Percentiles rank a stretch among this genome's conserved stretches.
These are phyloP conservation scores for Petrosia ficiformis DNA, from an alignment of 37 sponge, comb jelly and placozoan genomes.

Conservation along the genomic window DNA sequence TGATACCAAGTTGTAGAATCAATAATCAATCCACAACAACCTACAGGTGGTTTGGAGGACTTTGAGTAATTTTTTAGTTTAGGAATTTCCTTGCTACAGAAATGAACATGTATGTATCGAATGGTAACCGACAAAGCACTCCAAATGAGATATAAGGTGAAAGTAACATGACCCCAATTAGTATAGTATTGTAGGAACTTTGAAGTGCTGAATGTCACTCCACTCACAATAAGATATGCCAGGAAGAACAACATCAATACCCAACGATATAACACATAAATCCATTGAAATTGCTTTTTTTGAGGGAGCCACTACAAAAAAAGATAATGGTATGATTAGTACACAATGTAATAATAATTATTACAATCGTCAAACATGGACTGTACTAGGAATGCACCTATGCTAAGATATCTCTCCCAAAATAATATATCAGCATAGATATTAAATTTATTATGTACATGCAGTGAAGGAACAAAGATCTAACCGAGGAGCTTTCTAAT, in stretches of 20 bases:
- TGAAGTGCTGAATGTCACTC: not conserved
- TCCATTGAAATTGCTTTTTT: slow-evolving; percentile 35
- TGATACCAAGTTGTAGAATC: slow-evolving; percentile 63
- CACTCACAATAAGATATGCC: slow-evolving; percentile 39
- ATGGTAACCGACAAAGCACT: slow-evolving; percentile 31
- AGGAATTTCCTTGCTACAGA: not conserved
- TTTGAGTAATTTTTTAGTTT: not conserved
- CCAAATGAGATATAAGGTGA: slow-evolving; percentile 33
- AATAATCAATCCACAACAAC: slow-evolving; percentile 15
- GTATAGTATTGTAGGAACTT: slow-evolving; percentile 56
- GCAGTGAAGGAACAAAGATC: no score
- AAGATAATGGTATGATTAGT: not conserved
- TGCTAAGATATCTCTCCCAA: no score
- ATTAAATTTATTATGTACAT: no score
- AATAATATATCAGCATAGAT: no score
- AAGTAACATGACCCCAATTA: slow-evolving; percentile 53
- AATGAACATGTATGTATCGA: slow-evolving; percentile 21
- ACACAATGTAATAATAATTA: no score
- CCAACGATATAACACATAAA: slow-evolving; percentile 58
- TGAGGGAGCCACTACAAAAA: slow-evolving; percentile 65
- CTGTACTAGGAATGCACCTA: no score
- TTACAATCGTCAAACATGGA: no score
- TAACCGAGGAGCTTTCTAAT: no score
- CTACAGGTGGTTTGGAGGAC: not conserved
- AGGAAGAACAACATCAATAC: slow-evolving; percentile 42